phyloP scores from a whole-genome alignment of 2,797 vertebrate species.

The Menidia menidia region DNA sequence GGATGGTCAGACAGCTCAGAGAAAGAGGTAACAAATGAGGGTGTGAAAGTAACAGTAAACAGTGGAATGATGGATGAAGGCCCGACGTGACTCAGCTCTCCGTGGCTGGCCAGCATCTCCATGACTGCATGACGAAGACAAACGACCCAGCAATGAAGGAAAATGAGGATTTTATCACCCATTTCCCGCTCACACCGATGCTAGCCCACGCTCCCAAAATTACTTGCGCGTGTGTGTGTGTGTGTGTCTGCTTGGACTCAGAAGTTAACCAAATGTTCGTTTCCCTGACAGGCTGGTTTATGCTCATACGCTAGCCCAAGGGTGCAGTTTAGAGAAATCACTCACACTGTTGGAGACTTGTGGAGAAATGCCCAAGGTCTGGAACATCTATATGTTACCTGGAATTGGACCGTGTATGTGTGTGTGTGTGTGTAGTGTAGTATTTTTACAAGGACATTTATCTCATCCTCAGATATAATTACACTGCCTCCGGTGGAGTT shows the following conservation, averaged over 20 bases:
- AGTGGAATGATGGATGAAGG: slow-evolving; percentile 73
- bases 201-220: slow-evolving; percentile 55
- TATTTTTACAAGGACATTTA: slow-evolving; percentile 75
- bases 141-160: slow-evolving; percentile 76
- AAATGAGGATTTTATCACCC: slow-evolving; percentile 84
- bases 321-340: slow-evolving; percentile 77
- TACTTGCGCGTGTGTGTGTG: slow-evolving; percentile 35
- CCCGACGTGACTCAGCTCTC: slow-evolving; percentile 74
- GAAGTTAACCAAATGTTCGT: slow-evolving; percentile 76
- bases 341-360: slow-evolving; percentile 69
- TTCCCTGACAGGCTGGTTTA: slow-evolving; percentile 67
- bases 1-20: slow-evolving; percentile 21
- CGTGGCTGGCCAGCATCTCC: slow-evolving; percentile 52
- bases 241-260: slow-evolving; percentile 41
- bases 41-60: slow-evolving; percentile 69
- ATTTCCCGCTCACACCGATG: slow-evolving; percentile 74
- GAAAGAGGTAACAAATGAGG: slow-evolving; percentile 38
- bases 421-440: slow-evolving; percentile 38
- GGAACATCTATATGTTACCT: slow-evolving; percentile 66
- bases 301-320: slow-evolving; percentile 62
- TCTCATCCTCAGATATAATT: slow-evolving; percentile 79
- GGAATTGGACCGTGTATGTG: slow-evolving; percentile 31
- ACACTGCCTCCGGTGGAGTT: slow-evolving; percentile 59
- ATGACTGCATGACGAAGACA: slow-evolving; percentile 70
- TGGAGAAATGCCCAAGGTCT: slow-evolving; percentile 71